phyloP scores from a whole-genome alignment of 2,113 vertebrate genomes.

The Prolemur simus region DNA sequence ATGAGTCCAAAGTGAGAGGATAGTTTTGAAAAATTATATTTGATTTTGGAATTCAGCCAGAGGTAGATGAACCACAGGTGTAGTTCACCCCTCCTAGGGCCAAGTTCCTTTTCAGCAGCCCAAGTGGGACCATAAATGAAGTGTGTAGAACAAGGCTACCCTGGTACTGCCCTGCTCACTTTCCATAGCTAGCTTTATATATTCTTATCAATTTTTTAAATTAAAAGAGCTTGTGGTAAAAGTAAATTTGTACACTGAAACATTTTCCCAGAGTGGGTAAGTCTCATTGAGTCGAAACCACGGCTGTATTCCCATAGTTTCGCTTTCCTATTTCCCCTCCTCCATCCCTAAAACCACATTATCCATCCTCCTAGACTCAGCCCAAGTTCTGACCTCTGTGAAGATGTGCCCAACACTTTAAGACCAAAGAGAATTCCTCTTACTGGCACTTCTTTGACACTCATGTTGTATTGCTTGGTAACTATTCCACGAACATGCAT shows the following conservation, averaged over 20 bases:
- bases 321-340: not conserved
- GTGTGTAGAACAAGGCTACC: not conserved
- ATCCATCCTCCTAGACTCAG: not conserved
- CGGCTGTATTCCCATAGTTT: not conserved
- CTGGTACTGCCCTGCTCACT: not conserved
- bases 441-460: not conserved
- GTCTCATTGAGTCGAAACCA: not conserved
- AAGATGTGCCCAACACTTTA: not conserved
- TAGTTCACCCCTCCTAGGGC: not conserved
- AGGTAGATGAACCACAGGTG: not conserved
- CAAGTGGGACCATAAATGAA: not conserved
- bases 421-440: conserved; percentile 7
- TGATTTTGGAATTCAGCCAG: conserved; percentile 43
- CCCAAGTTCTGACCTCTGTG: conserved; percentile 19
- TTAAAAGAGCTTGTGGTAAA: conserved; percentile 22
- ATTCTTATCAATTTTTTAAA: not conserved
- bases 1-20: not conserved
- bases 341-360: not conserved
- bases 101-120: not conserved
- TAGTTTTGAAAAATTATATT: conserved; percentile 39
- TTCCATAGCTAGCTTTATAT: not conserved
- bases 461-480: not conserved
- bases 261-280: not conserved
- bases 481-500: conserved; percentile 7
- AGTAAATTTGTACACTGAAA: not conserved